Percentiles rank a stretch among this genome's conserved stretches.
These are phyloP conservation scores for Lucifuga dentata DNA, from an alignment of 2,113 vertebrate species.

Conservation along the genomic window DNA sequence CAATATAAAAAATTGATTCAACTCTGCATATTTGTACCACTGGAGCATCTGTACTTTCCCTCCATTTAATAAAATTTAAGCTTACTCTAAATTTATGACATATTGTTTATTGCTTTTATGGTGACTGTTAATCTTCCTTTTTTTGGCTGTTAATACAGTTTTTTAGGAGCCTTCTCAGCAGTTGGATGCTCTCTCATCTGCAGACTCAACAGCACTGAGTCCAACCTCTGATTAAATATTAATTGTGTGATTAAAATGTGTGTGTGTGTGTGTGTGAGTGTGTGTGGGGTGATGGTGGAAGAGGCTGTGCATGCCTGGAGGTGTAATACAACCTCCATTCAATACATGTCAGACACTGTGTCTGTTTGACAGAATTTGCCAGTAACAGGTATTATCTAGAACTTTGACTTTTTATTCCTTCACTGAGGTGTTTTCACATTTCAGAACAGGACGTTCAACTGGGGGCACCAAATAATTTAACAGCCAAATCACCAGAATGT, in stretches of 20 bases:
- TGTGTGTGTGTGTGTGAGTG: constrained; percentile 11
- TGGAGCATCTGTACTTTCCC: constrained; percentile 31
- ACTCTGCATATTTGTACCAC: constrained; percentile 45
- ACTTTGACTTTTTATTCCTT: not conserved
- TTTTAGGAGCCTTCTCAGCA: constrained; percentile 57
- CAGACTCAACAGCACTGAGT: constrained; percentile 71
- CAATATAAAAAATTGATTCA: not conserved
- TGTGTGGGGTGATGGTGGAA: not conserved
- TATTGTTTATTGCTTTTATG: constrained; percentile 38
- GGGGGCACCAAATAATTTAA: constrained; percentile 35
- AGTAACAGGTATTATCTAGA: constrained; percentile 29
- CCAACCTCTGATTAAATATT: constrained; percentile 76
- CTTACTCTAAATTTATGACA: constrained; percentile 30
- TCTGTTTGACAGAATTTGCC: too few species aligned
- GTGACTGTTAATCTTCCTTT: constrained; percentile 17
- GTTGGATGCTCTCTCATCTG: constrained; percentile 71
- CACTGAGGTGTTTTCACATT: not conserved
- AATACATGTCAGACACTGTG: too few species aligned
- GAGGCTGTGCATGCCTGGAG: not conserved
- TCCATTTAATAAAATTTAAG: constrained; percentile 31
- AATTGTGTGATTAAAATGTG: constrained; percentile 76
- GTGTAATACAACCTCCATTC: constrained; percentile 49
- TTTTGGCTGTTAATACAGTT: constrained; percentile 29
- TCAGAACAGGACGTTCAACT: constrained; percentile 39
- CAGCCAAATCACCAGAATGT: constrained; percentile 29